Base-by-base conservation (phyloP, 1,140 invertebrate genomes). In the Ips typographus region DNA sequence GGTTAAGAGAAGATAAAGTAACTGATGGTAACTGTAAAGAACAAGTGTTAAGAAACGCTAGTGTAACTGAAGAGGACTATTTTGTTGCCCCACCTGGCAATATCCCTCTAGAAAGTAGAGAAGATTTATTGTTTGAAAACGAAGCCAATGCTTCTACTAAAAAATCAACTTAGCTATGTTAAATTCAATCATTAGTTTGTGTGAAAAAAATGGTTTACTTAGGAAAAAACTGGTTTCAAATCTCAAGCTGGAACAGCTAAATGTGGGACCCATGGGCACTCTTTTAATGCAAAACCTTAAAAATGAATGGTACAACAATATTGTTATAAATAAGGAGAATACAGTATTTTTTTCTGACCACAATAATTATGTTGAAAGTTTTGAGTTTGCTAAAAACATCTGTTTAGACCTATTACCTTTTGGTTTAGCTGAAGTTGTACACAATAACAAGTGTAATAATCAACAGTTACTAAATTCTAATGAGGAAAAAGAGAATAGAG, bases 81-180 rank as follows among this genome's bases (percentile, higher is more conserved):
- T 95, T 94, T 85, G 88, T 95, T 7, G 91, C 93, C 38, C 94
- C 94, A 38, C 88, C 89, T 36, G 91, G 91, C 76, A 93, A 92
- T 80, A 89, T 89, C 74, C 88, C 89, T 1, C 79, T 90, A 47
- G 84, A 87, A 75, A 72, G 79, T 40, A 75, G 79, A 69, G 74
- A 80, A 77, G 80, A 85, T 80, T 78, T 84, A 57, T 75, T 83
- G 71, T 73, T 77, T 76, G 76, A 83, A 75, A 71, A 80, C 63
- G 68, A 76, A 70, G 41, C 4, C 22, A 42, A 56, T 68, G 75
- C 70, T 38, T 8, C 40, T 7, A 59, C 63, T 74, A 78, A 43
- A 68, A 80, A 59, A 39, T 63, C 53, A 65, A 56, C 5, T 5
- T 8, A 41, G 60, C 38, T 52, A 57, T 76, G 70, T 73, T 82